Evolutionary conservation across 1,140 invertebrate genomes (phyloP).

Genomic region (Tigriopus japonicus): DNA sequence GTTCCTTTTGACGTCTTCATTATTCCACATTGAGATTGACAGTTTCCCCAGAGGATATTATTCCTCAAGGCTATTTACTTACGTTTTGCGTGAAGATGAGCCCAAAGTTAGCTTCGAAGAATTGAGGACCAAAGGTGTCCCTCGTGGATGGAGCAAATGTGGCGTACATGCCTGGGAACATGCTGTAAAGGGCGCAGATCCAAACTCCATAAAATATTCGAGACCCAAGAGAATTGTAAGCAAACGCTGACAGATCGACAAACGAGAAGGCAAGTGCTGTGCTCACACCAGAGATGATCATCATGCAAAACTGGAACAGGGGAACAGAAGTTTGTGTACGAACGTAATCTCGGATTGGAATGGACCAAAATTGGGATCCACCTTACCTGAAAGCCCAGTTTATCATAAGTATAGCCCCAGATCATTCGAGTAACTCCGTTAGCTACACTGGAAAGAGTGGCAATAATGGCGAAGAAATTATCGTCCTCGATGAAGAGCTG

Average conservation of each 20-base stretch:
- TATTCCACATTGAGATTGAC: not conserved
- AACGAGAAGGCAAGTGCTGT: not conserved
- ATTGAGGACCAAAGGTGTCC: not conserved
- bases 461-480: slow-evolving; percentile 8
- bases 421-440: slow-evolving; percentile 3
- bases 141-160: not conserved
- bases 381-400: not conserved
- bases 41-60: not conserved
- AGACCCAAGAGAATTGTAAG: not conserved
- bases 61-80: not conserved
- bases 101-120: not conserved
- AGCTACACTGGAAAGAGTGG: slow-evolving; percentile 1
- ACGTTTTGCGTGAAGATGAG: not conserved
- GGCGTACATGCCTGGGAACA: slow-evolving; percentile 10
- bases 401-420: slow-evolving; percentile 8
- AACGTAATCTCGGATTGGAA: not conserved
- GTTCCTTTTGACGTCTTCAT: too few species aligned
- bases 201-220: slow-evolving; percentile 18
- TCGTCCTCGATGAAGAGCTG: slow-evolving; percentile 4
- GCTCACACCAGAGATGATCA: not conserved
- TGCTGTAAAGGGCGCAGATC: slow-evolving; percentile 17
- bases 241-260: not conserved
- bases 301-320: not conserved
- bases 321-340: not conserved
- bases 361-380: not conserved